Conservation (phyloP, 2,113 vertebrate genomes). For the Hypanus sabinus region DNA sequence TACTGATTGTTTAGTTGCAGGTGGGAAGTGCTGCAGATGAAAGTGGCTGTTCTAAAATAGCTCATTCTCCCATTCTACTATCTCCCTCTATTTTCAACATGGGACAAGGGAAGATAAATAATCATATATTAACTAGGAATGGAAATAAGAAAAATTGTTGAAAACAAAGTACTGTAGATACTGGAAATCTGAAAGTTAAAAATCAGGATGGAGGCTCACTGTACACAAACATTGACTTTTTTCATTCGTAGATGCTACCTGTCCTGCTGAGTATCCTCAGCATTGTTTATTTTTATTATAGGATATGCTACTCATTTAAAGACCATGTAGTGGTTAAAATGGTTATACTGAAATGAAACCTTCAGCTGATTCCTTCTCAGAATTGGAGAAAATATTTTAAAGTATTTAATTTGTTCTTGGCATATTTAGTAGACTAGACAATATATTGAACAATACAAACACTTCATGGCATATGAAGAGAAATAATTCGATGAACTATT, state of each 20-base stretch:
- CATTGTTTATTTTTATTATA: neutral
- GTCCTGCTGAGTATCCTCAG: too few species aligned
- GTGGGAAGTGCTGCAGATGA: neutral
- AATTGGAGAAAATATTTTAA: neutral
- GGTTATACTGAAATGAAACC: neutral
- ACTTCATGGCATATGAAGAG: neutral
- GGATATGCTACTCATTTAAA: neutral
- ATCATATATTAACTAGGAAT: neutral
- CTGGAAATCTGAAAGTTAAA: too few species aligned
- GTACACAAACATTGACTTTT: too few species aligned
- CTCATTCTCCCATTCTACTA: too few species aligned
- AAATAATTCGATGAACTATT: neutral
- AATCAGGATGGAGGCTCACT: too few species aligned
- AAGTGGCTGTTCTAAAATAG: neutral
- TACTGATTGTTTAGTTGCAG: neutral
- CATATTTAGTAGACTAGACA: neutral
- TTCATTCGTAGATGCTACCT: too few species aligned
- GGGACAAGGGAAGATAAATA: neutral
- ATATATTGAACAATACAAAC: neutral
- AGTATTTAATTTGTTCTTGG: neutral
- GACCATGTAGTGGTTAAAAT: neutral
- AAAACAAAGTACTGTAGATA: too few species aligned
- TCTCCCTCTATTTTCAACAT: neutral
- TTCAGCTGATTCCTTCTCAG: neutral
- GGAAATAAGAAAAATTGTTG: neutral